phyloP scores from a whole-genome alignment of 2,888 invertebrate species.

The Amphipoea oculea region DNA sequence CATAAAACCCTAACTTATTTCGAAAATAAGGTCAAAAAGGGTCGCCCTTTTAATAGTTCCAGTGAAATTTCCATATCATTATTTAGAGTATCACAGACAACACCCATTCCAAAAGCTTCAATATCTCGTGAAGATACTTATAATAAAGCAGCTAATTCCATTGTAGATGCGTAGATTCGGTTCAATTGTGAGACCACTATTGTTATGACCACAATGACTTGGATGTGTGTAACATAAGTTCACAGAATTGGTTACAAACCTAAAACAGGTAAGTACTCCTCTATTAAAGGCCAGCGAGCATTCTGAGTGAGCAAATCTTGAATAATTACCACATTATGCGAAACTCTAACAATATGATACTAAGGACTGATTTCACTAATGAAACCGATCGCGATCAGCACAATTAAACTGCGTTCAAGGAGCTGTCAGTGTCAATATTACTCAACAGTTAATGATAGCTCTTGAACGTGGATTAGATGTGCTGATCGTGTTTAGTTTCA shows the following conservation, averaged over 20 bases:
- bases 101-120: constrained; percentile 14
- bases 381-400: not conserved
- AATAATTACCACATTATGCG: not conserved
- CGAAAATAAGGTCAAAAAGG: constrained; percentile 2
- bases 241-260: not conserved
- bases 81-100: constrained; percentile 21
- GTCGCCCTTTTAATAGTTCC: not conserved
- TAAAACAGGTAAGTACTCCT: constrained; percentile 6
- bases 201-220: constrained; percentile 37
- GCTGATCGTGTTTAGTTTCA: not conserved
- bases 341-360: not conserved
- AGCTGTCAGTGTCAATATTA: not conserved
- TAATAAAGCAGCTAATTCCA: constrained; percentile 39
- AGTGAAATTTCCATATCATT: constrained; percentile 13
- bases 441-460: not conserved
- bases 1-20: not conserved
- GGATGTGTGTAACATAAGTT: constrained; percentile 6
- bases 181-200: constrained; percentile 31
- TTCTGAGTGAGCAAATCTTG: constrained; percentile 4
- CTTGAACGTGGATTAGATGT: not conserved
- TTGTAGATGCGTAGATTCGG: constrained; percentile 10
- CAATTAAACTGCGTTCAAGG: not conserved
- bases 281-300: constrained; percentile 10
- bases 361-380: not conserved
- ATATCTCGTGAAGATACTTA: constrained; percentile 21